Evolutionary conservation across 1,140 invertebrate species (phyloP), one percentile per base, ranked within the genome.

Genomic region (Anoplophora glabripennis): DNA sequence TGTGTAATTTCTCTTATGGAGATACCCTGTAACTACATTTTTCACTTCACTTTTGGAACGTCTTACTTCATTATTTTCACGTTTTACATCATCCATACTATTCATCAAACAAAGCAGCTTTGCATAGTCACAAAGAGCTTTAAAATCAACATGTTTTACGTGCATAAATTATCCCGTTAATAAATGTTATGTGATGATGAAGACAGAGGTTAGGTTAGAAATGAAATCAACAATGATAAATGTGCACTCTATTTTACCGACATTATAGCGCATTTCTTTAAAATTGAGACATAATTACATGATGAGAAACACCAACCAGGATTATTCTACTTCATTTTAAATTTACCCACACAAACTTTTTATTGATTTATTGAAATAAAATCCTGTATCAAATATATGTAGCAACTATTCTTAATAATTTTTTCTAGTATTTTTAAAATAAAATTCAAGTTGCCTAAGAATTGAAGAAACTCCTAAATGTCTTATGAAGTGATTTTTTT

Each of bases 1-100:
- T 28, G 63, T 53, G 51, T 71, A 72, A 52, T 74, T 72, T 33
- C 72, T 63, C 60, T 62, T 70, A 44, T 75, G 65, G 8, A 75
- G 45, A 53, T 75, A 75, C 17, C 59, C 45, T 44, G 63, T 56
- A 10, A 72, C 59, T 3, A 64, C 63, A 36, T 64, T 64, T 60
- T 68, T 71, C 28, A 74, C 57, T 35, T 72, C 72, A 58, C 35
- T 63, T 60, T 67, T 69, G 21, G 61, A 51, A 41, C 59, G 59
- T 59, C 67, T 70, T 37, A 54, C 51, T 65, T 63, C 67, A 58
- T 61, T 64, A 54, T 60, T 60, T 44, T 64, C 52, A n/a, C 59
- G 53, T 66, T 57, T 65, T 42, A 38, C 44, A 62, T 65, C 64
- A 63, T 66, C 64, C 64, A 63, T 66, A 53, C 47, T 63, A 56